Percentiles rank a stretch among this genome's conserved stretches.
These are phyloP conservation scores for Aselliscus stoliczkanus DNA, from an alignment of 2,797 vertebrate genomes.

Conservation along the genomic window DNA sequence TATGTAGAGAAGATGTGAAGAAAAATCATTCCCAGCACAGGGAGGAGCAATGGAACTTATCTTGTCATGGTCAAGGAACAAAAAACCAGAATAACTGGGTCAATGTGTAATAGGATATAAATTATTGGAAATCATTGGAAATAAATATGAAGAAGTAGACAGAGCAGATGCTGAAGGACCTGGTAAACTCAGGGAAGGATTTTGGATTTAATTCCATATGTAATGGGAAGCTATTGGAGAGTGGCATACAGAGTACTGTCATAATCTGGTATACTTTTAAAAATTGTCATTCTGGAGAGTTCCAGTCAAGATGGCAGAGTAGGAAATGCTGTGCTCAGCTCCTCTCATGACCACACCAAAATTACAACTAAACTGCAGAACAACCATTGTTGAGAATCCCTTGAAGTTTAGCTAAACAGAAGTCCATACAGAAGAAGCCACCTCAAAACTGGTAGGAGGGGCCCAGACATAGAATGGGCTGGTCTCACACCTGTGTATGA, in stretches of 20 bases:
- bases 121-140: neutral
- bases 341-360: no score
- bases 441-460: no score
- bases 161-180: neutral
- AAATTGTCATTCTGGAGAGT: neutral
- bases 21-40: neutral
- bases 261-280: neutral
- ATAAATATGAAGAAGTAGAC: neutral
- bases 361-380: no score
- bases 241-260: neutral
- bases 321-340: no score
- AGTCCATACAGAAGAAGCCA: no score
- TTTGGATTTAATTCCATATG: neutral
- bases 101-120: neutral
- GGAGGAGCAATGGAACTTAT: neutral
- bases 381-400: no score
- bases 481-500: no score
- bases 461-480: no score
- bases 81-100: neutral
- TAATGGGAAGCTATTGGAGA: neutral
- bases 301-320: no score
- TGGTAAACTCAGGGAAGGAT: neutral
- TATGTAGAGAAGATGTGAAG: neutral
- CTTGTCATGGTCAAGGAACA: neutral
- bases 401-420: no score